Percentiles rank a stretch among this genome's conserved stretches.
These are phyloP conservation scores for Dinoponera quadriceps DNA, from an alignment of 1,140 invertebrate genomes.

Conservation along the genomic window DNA sequence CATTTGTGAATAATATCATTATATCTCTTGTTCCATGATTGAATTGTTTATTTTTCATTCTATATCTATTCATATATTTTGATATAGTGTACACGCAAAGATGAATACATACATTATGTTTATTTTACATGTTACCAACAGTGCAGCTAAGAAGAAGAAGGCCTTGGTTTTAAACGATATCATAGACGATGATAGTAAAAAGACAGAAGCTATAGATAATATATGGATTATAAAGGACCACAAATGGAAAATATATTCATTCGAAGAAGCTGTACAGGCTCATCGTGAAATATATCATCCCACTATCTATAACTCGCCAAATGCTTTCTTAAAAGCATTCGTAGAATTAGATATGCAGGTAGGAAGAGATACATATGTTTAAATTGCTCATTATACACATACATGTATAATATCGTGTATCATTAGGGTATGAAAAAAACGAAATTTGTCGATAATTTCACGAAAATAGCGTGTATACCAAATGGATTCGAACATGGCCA, in stretches of 20 bases:
- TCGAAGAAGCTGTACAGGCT: constrained; percentile 90
- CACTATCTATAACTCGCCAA: constrained; percentile 90
- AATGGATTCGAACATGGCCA: constrained; percentile 89
- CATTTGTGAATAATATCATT: neutral
- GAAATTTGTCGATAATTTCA: constrained; percentile 88
- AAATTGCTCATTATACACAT: neutral
- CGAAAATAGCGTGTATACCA: constrained; percentile 87
- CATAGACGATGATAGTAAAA: neutral
- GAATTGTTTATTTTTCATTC: neutral
- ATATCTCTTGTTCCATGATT: neutral
- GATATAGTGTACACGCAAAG: neutral
- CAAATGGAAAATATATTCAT: constrained; percentile 87
- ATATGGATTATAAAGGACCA: constrained; percentile 89
- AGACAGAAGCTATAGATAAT: constrained; percentile 85
- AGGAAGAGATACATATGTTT: constrained; percentile 27
- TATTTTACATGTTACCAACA: neutral
- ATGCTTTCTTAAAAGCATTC: constrained; percentile 88
- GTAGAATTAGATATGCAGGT: constrained; percentile 91
- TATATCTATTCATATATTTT: constrained; percentile 53
- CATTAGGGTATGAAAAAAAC: constrained; percentile 84
- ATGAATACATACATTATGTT: neutral
- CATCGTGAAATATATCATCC: constrained; percentile 92
- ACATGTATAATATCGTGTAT: neutral
- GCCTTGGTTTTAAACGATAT: neutral
- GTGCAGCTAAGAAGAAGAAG: neutral